Conservation (phyloP, 35 echinoderm and acorn worm species). For the Apostichopus californicus region DNA sequence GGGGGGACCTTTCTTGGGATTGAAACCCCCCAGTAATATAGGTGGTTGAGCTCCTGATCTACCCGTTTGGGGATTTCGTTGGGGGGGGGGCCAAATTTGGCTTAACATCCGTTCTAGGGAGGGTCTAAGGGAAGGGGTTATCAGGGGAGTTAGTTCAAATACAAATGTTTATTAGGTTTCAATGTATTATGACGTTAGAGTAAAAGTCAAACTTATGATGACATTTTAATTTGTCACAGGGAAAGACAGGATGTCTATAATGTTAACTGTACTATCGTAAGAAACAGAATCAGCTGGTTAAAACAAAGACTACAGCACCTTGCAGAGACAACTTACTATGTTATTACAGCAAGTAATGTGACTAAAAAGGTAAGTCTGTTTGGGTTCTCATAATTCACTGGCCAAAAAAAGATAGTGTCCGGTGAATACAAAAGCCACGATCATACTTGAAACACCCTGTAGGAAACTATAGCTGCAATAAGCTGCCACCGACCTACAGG, state of each 20-base stretch:
- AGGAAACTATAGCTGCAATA: no score
- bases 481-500: no score
- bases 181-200: no score
- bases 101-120: no score
- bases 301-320: constrained; percentile 29
- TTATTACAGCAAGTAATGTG: constrained; percentile 20
- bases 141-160: no score
- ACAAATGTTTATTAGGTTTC: no score
- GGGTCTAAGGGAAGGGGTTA: no score
- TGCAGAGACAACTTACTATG: neutral
- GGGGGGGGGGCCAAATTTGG: no score
- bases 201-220: neutral
- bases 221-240: neutral
- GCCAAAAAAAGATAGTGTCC: neutral
- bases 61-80: no score
- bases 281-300: constrained; percentile 5
- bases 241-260: neutral
- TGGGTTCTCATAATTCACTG: neutral
- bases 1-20: no score
- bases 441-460: neutral
- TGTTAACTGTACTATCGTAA: neutral
- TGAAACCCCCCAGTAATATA: no score
- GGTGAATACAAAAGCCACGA: neutral
- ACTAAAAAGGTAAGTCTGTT: neutral
- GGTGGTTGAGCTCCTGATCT: no score